These are phyloP conservation scores for Tragelaphus eurycerus DNA, from an alignment of 2,797 vertebrate species.

Conservation along the genomic window DNA sequence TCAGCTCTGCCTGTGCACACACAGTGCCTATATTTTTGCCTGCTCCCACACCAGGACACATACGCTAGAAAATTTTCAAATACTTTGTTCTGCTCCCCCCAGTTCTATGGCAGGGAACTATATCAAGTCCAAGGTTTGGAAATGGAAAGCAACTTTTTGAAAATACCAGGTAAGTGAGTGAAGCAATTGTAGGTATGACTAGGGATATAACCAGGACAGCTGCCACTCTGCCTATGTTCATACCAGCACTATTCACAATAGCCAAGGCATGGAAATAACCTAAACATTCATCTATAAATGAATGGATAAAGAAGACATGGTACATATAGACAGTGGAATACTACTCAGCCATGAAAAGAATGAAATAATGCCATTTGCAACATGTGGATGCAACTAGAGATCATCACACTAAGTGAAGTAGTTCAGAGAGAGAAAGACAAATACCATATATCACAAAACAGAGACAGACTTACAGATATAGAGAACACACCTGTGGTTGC, in stretches of 20 bases:
- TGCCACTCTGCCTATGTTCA: not conserved
- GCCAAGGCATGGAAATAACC: not conserved
- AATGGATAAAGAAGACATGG: not conserved
- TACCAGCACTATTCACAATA: not conserved
- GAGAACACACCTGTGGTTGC: not conserved
- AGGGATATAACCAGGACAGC: not conserved
- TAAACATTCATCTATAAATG: not conserved
- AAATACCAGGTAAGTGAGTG: not conserved
- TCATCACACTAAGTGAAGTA: not conserved
- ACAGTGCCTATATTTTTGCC: not conserved
- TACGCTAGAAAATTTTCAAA: not conserved
- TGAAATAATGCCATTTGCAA: not conserved
- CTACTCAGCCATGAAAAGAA: not conserved
- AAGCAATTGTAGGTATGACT: not conserved
- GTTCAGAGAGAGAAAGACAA: not conserved
- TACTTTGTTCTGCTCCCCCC: not conserved
- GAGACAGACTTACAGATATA: not conserved
- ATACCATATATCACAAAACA: not conserved
- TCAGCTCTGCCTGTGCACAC: not conserved
- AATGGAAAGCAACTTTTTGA: not conserved
- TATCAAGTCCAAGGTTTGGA: not conserved
- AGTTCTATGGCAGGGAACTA: not conserved
- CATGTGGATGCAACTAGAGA: not conserved
- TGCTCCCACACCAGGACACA: not conserved
- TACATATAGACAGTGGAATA: not conserved